Conservation (phyloP, 2,113 vertebrate genomes). For the Heterochromis multidens region DNA sequence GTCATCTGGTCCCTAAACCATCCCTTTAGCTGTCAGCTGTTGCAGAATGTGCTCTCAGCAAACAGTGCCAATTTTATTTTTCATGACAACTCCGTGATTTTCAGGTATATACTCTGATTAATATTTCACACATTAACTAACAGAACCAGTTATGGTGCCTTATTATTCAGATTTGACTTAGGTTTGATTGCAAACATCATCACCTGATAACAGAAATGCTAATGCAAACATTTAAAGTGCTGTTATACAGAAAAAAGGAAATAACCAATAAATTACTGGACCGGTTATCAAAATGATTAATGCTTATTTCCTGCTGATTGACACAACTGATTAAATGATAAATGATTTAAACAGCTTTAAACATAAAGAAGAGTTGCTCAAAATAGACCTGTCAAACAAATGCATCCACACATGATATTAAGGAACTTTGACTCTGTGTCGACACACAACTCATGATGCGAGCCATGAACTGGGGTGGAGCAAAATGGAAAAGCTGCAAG, state of each 20-base stretch:
- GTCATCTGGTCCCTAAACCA: neutral
- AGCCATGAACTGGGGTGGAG: constrained; percentile 3
- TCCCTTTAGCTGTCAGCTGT: neutral
- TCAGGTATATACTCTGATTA: neutral
- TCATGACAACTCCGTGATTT: neutral
- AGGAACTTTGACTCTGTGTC: neutral
- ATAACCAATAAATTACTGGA: neutral
- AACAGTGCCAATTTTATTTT: neutral
- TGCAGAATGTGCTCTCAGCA: neutral
- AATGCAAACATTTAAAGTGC: neutral
- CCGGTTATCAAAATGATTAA: no score
- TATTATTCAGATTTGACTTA: no score
- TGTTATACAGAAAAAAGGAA: neutral
- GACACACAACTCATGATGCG: neutral
- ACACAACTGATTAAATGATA: no score
- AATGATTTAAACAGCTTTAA: neutral
- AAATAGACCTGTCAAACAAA: neutral
- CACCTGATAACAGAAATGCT: neutral
- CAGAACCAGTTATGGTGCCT: no score
- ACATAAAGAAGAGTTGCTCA: neutral
- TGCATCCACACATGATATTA: neutral
- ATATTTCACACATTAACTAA: neutral
- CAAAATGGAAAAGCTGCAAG: constrained; percentile 18
- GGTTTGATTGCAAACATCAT: no score
- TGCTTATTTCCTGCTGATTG: no score